Evolutionary conservation across 2,113 vertebrate species (phyloP).

Genomic region (Peromyscus leucopus): DNA sequence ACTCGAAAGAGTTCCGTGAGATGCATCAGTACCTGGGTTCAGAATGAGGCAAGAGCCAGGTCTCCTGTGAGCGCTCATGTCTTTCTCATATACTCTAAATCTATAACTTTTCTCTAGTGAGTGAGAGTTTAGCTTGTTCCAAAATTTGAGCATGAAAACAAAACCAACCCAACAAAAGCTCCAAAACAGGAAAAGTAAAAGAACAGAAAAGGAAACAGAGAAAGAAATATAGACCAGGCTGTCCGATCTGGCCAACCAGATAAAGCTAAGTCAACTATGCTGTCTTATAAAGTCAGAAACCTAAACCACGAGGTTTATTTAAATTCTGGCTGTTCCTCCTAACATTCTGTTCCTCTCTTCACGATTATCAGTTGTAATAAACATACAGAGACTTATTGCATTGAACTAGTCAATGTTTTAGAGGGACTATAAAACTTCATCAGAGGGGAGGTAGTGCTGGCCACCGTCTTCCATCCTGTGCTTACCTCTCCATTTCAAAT

Average conservation of each 20-base stretch:
- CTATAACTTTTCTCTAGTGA: not conserved
- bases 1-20: not conserved
- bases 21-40: not conserved
- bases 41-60: not conserved
- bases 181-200: not conserved
- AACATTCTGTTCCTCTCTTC: not conserved
- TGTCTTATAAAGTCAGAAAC: constrained; percentile 14
- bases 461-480: not conserved
- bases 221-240: not conserved
- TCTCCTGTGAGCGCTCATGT: not conserved
- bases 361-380: not conserved
- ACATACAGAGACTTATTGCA: not conserved
- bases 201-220: not conserved
- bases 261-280: not conserved
- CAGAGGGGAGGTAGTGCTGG: not conserved
- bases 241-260: not conserved
- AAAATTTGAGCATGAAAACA: not conserved
- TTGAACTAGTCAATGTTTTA: not conserved
- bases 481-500: not conserved
- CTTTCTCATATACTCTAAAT: not conserved
- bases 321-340: not conserved
- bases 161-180: not conserved
- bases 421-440: not conserved
- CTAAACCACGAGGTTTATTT: not conserved
- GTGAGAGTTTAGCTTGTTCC: not conserved